Base-by-base conservation (phyloP, 2,797 vertebrate genomes). In the Mionectes olivaceus region DNA sequence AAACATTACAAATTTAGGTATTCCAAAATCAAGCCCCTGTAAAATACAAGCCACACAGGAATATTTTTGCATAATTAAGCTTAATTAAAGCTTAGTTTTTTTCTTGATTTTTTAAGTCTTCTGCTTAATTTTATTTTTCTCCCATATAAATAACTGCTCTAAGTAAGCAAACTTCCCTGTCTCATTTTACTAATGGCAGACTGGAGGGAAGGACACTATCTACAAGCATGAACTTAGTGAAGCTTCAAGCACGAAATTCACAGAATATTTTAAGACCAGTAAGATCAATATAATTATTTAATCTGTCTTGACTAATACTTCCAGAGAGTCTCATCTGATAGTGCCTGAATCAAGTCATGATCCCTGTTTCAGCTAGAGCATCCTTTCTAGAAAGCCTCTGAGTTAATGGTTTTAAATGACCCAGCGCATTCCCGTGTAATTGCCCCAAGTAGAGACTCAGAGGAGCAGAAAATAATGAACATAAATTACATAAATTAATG, bases 381-480 rank as follows among this genome's bases (percentile, higher is more conserved):
- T 74, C 83, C 91, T 77, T 79, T 74, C 73, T 39, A 64, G 53
- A 91, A 57, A 83, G 30, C 32, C 61, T 78, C 67, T 85, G 56
- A 60, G 69, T 75, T 17, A 33, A 59, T 2, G 6, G 11, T 37
- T 59, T 82, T 27, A 67, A 75, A 71, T 39, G 67, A 17, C 19
- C 9, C 46, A 65, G 41, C 46, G 23, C 46, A 21, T 87, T 82
- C 71, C 59, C 27, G 1, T 32, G 30, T 49, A 30, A 68, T 83
- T 56, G 37, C 22, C 69, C 46, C 49, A 35, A 35, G 55, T 0
- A 43, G 28, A 86, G 53, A 39, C 10, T 28, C 23, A 61, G 8
- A 16, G 57, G 18, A 90, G 53, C 63, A 84, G 55, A 78, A 79
- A 93, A 78, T 71, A 81, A 84, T 16, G n/a, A 84, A 53, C 7